Percentiles rank a stretch among this genome's conserved stretches.
These are phyloP conservation scores for Acrobasis suavella DNA, from an alignment of 2,888 invertebrate genomes.

Conservation along the genomic window DNA sequence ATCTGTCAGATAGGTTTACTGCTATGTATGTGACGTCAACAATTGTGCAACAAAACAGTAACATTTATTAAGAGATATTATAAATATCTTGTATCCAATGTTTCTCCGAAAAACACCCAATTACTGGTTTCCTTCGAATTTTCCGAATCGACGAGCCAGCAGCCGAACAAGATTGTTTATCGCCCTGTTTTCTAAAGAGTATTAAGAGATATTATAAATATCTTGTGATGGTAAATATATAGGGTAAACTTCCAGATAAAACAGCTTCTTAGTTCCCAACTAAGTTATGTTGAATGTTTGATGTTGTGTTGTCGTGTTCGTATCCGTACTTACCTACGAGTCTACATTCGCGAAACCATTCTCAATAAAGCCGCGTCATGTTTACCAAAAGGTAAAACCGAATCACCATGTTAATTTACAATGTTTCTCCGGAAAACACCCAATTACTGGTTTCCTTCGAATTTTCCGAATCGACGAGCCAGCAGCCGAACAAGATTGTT, in stretches of 20 bases:
- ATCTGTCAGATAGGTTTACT: too few species aligned
- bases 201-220: too few species aligned
- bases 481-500: background rate
- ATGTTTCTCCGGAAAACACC: background rate
- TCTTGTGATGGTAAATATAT: too few species aligned
- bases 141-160: background rate
- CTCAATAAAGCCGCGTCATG: background rate
- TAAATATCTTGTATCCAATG: too few species aligned
- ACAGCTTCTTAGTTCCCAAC: too few species aligned
- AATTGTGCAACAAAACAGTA: too few species aligned
- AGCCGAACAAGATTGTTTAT: background rate
- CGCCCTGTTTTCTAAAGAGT: background rate
- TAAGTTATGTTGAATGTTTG: too few species aligned
- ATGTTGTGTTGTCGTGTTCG: too few species aligned
- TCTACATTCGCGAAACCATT: background rate
- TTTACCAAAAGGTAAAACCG: background rate
- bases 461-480: background rate
- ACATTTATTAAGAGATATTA: too few species aligned
- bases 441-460: background rate
- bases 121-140: background rate
- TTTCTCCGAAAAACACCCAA: background rate
- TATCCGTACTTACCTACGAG: background rate
- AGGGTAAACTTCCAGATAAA: too few species aligned
- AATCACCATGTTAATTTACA: background rate
- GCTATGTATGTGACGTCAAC: too few species aligned